Percentiles rank a stretch among this genome's conserved stretches.
These are phyloP conservation scores for Eremobia ochroleuca DNA, from an alignment of 2,888 invertebrate species.

Conservation along the genomic window DNA sequence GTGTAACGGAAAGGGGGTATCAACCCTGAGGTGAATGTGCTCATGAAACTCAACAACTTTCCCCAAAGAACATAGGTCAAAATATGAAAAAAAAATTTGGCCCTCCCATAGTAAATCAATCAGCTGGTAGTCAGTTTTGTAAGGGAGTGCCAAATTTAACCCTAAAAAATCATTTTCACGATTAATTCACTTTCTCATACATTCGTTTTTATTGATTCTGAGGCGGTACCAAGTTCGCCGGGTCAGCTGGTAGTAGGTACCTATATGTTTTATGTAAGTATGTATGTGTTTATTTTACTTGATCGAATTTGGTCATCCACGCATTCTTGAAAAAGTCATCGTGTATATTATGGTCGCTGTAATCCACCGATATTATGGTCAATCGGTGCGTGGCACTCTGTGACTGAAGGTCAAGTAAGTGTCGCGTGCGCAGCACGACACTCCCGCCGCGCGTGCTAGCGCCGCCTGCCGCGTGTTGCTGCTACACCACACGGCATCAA, in stretches of 20 bases:
- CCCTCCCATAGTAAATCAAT: too few relatives aligned
- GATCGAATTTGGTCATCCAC: too few relatives aligned
- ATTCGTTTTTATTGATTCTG: not conserved
- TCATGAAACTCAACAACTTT: too few relatives aligned
- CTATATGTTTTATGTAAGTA: not conserved
- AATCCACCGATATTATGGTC: constrained; percentile 19
- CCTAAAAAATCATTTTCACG: too few relatives aligned
- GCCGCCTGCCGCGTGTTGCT: not conserved
- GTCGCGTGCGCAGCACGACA: constrained; percentile 26
- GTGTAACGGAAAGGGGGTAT: too few relatives aligned
- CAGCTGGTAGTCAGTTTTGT: too few relatives aligned
- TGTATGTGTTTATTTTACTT: too few relatives aligned
- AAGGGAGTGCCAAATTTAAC: too few relatives aligned
- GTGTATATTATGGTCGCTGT: constrained; percentile 6
- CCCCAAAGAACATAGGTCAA: too few relatives aligned
- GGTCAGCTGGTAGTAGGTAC: not conserved
- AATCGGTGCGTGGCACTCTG: constrained; percentile 21
- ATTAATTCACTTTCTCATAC: too few relatives aligned
- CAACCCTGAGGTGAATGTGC: too few relatives aligned
- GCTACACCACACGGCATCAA: not conserved
- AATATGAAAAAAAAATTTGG: too few relatives aligned
- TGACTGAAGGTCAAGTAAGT: constrained; percentile 39
- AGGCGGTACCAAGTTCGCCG: not conserved
- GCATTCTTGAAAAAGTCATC: not conserved
- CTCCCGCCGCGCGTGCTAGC: not conserved